phyloP scores from a whole-genome alignment of 2,113 vertebrate genomes.

The Prolemur simus region DNA sequence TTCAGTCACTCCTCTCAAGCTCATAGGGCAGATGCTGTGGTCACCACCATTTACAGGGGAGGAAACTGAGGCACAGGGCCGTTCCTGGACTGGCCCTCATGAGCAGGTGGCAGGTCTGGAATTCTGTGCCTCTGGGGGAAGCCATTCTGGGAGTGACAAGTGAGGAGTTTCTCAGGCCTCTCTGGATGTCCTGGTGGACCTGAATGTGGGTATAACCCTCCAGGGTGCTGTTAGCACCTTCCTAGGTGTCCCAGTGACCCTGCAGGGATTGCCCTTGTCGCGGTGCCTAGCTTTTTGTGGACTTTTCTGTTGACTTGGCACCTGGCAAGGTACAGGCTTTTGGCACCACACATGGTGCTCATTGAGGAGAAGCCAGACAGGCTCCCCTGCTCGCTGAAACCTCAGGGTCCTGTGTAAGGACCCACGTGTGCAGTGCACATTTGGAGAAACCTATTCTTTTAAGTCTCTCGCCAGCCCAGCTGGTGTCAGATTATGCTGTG shows the following conservation, averaged over 20 bases:
- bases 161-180: not conserved
- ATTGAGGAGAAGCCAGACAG: not conserved
- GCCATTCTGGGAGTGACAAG: not conserved
- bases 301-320: not conserved
- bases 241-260: not conserved
- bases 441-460: not conserved
- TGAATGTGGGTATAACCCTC: too few species aligned
- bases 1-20: not conserved
- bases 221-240: not conserved
- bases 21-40: not conserved
- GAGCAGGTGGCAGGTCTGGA: not conserved
- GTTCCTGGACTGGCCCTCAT: too few species aligned
- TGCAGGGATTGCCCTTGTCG: too few species aligned
- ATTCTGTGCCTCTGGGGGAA: not conserved
- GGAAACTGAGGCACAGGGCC: not conserved
- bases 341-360: rapidly evolving
- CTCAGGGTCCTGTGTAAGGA: not conserved
- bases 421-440: rapidly evolving
- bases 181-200: not conserved
- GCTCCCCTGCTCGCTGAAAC: not conserved
- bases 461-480: not conserved
- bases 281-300: not conserved
- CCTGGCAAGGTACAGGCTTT: not conserved
- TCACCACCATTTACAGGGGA: not conserved
- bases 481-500: not conserved